phyloP scores from a whole-genome alignment of 2,888 invertebrate genomes.

The Luperina testacea region DNA sequence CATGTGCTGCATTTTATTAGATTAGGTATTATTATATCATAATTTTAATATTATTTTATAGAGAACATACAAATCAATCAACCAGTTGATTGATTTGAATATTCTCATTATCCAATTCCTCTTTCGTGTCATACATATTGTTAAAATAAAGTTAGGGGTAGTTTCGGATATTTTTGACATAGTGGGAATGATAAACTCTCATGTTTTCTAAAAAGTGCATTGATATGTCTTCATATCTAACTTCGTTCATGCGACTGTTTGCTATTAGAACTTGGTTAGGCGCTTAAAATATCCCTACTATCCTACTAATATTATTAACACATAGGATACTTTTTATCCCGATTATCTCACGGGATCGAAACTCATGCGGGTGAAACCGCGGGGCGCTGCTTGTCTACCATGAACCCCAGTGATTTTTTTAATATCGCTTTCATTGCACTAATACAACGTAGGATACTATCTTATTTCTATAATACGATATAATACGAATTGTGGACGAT shows the following conservation, averaged over 20 bases:
- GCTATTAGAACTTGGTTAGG: constrained; percentile 18
- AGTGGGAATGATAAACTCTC: not conserved
- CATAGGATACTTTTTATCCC: too few species aligned
- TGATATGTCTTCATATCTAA: not conserved
- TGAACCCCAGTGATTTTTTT: not conserved
- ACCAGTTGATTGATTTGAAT: not conserved
- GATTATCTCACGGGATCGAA: too few species aligned
- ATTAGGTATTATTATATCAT: not conserved
- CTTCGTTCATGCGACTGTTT: not conserved
- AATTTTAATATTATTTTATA: not conserved
- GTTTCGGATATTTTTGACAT: not conserved
- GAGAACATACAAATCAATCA: not conserved
- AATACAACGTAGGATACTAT: too few species aligned
- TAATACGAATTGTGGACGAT: not conserved
- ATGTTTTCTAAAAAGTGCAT: not conserved
- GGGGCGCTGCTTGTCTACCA: too few species aligned
- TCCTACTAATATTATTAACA: too few species aligned
- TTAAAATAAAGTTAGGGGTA: not conserved
- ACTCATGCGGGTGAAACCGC: too few species aligned
- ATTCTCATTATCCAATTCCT: not conserved
- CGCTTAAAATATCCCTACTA: constrained; percentile 5
- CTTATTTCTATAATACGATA: too few species aligned
- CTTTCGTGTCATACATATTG: not conserved
- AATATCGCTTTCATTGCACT: too few species aligned
- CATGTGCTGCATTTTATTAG: not conserved